These are phyloP conservation scores for Hylomyscus alleni DNA, from an alignment of 2,797 vertebrate genomes.

Conservation along the genomic window DNA sequence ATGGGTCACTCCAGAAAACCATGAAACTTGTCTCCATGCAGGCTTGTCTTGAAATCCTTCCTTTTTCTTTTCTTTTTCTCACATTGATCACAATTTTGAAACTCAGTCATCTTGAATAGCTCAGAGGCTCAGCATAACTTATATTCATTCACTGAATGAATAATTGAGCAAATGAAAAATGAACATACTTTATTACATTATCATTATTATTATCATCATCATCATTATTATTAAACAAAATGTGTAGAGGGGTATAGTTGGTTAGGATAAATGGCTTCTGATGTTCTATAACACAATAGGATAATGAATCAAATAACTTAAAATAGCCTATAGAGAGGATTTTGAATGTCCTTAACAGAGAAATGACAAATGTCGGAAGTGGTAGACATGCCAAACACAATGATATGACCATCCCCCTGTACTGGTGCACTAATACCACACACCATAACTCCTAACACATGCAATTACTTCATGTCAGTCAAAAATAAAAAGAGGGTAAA, in stretches of 20 bases:
- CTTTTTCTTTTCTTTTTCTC: background rate
- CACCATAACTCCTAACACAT: background rate
- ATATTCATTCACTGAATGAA: constrained; percentile 13
- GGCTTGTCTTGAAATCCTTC: background rate
- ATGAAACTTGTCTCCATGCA: background rate
- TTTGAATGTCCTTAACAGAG: background rate
- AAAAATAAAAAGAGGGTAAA: background rate
- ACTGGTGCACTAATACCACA: background rate
- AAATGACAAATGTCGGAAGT: background rate
- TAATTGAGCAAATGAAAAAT: background rate
- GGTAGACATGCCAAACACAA: background rate
- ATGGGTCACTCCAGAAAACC: background rate
- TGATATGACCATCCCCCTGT: background rate
- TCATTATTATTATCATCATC: background rate
- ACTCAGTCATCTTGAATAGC: background rate
- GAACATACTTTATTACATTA: background rate
- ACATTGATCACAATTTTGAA: background rate
- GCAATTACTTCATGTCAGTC: background rate
- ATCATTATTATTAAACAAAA: background rate
- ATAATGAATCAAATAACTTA: background rate
- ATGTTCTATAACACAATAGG: background rate
- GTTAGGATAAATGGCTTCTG: background rate
- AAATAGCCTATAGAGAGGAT: background rate
- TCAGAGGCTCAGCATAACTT: background rate
- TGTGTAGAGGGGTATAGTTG: background rate